phyloP scores from a whole-genome alignment of 2,113 vertebrate genomes.

The Sus scrofa region DNA sequence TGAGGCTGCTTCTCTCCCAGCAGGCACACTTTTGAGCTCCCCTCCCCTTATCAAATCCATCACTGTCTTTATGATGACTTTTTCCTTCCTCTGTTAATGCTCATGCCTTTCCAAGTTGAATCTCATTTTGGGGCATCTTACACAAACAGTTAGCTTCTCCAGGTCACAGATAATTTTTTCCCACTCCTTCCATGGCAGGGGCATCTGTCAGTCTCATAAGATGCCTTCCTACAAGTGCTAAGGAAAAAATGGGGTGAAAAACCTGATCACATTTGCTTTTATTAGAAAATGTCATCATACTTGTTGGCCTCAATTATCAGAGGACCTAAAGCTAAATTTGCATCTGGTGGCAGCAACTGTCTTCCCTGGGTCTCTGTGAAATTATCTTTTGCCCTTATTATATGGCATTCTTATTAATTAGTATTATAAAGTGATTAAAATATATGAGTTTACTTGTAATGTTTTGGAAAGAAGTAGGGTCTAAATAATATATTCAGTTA shows the following conservation, averaged over 20 bases:
- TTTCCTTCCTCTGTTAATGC: neutral
- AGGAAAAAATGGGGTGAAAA: neutral
- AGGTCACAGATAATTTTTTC: neutral
- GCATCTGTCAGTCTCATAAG: neutral
- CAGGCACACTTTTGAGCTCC: neutral
- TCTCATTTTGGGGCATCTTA: constrained; percentile 37
- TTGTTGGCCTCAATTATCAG: neutral
- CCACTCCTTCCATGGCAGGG: neutral
- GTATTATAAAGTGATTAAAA: neutral
- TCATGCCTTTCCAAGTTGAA: neutral
- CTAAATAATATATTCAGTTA: neutral
- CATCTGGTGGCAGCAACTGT: neutral
- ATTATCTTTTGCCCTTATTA: neutral
- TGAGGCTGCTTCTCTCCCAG: neutral
- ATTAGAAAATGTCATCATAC: neutral
- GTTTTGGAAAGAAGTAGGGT: neutral
- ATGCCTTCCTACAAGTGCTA: neutral
- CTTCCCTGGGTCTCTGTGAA: neutral
- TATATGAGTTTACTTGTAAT: neutral
- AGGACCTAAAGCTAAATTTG: neutral
- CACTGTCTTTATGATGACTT: constrained; percentile 63
- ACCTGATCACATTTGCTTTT: neutral
- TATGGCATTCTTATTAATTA: neutral
- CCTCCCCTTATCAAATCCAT: neutral
- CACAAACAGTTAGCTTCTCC: neutral